Percentiles rank a stretch among this genome's conserved stretches.
These are phyloP conservation scores for Struthidea cinerea DNA, from an alignment of 2,113 vertebrate genomes.

Conservation along the genomic window DNA sequence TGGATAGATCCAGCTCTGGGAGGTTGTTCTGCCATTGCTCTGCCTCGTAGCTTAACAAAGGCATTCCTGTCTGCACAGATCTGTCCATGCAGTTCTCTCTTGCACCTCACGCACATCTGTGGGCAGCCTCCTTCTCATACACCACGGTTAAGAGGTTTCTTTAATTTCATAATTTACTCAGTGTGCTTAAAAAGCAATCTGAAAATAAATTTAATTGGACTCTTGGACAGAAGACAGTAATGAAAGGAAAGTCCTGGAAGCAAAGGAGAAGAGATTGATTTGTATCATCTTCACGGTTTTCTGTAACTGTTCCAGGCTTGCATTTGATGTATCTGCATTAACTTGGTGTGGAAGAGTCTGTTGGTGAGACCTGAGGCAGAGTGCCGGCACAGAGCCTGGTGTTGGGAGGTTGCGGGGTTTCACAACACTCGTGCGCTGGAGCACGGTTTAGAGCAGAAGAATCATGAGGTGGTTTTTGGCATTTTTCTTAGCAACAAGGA, in stretches of 20 bases:
- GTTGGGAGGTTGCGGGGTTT: background rate
- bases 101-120: background rate
- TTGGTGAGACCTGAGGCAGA: background rate
- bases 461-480: background rate
- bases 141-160: background rate
- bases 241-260: background rate
- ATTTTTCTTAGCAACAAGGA: background rate
- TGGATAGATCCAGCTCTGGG: background rate
- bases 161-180: background rate
- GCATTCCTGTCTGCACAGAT: background rate
- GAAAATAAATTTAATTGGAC: background rate
- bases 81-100: background rate
- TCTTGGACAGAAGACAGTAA: background rate
- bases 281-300: background rate
- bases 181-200: background rate
- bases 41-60: background rate
- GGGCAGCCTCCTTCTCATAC: background rate
- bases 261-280: background rate
- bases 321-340: background rate
- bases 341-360: background rate
- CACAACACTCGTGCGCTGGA: fast-evolving
- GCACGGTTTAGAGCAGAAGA: background rate
- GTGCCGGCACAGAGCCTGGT: background rate
- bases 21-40: background rate
- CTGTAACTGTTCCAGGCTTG: background rate